Conservation (phyloP, 2,113 vertebrate species). For the Jacana jacana region DNA sequence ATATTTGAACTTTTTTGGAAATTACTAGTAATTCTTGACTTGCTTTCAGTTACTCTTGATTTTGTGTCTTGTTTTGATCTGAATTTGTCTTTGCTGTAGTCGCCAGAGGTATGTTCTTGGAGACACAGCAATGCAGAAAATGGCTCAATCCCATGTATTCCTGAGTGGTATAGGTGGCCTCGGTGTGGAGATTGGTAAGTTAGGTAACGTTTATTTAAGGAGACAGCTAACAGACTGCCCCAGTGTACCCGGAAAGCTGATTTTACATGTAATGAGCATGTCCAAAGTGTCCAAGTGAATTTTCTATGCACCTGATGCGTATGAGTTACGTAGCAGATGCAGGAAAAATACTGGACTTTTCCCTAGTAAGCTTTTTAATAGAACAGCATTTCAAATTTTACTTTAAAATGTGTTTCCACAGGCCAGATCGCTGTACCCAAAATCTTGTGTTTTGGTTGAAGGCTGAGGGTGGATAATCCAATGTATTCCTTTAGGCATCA, state of each 20-base stretch:
- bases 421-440: background rate
- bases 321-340: background rate
- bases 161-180: conserved; percentile 93
- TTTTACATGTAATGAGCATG: background rate
- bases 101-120: conserved; percentile 98
- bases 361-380: background rate
- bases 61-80: background rate
- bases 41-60: background rate
- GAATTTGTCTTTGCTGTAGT: conserved; percentile 72
- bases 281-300: background rate
- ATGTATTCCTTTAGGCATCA: background rate
- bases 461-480: background rate
- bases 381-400: background rate
- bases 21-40: background rate
- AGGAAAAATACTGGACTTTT: background rate
- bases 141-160: conserved; percentile 94
- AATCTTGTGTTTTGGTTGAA: background rate
- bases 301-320: rapidly evolving
- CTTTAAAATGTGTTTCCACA: background rate
- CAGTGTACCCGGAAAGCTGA: background rate
- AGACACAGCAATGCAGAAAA: conserved; percentile 97
- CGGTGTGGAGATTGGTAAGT: conserved; percentile 94
- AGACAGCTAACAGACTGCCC: background rate
- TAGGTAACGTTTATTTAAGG: background rate
- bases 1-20: background rate